These are phyloP conservation scores for Rhagonycha lutea DNA, from an alignment of 2,888 invertebrate genomes.

Conservation along the genomic window DNA sequence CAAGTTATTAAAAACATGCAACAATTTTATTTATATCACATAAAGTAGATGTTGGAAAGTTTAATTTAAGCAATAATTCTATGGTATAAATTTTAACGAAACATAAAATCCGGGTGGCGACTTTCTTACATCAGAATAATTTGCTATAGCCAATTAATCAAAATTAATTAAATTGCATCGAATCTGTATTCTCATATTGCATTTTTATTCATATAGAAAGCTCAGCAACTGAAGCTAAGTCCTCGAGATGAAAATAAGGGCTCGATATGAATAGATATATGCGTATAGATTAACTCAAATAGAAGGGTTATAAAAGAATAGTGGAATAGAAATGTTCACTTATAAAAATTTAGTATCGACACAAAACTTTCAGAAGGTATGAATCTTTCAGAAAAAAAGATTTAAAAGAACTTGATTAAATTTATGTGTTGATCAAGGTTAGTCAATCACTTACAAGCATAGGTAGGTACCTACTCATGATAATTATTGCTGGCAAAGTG, in stretches of 20 bases:
- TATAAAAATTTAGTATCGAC: background rate
- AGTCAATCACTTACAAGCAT: background rate
- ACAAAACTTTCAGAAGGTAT: background rate
- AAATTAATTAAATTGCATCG: background rate
- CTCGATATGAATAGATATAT: background rate
- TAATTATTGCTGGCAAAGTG: constrained; percentile 6
- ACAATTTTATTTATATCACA: constrained; percentile 18
- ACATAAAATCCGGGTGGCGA: background rate
- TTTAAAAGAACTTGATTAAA: background rate
- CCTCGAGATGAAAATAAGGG: background rate
- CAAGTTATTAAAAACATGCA: constrained; percentile 24
- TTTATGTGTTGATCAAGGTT: background rate
- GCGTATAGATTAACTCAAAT: background rate
- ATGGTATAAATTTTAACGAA: background rate
- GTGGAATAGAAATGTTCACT: background rate
- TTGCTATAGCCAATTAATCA: background rate
- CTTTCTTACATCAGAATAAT: background rate
- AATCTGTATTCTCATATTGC: background rate
- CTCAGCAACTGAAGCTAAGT: background rate
- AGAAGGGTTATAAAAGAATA: background rate
- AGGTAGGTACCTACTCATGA: background rate
- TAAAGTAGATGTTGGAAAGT: constrained; percentile 4
- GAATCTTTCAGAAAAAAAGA: background rate
- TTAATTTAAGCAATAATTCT: background rate
- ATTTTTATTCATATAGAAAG: background rate